phyloP scores from a whole-genome alignment of 30 jellyfish, hydroid and myxozoan genomes.

The Mastigias papua region DNA sequence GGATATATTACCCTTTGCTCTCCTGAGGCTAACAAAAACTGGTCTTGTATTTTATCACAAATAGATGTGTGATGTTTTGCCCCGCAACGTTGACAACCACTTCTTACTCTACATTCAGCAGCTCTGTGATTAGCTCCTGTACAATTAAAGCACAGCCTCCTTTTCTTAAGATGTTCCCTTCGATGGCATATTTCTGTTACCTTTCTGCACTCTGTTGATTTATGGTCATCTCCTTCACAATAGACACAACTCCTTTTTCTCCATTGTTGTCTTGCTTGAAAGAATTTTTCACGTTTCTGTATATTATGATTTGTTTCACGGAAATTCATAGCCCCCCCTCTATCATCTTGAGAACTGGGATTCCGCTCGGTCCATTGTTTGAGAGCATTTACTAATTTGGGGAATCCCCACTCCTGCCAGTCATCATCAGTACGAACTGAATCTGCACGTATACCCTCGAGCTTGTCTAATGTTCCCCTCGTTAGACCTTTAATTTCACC shows the following conservation, averaged over 20 bases:
- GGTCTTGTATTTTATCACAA: slow-evolving; percentile 41
- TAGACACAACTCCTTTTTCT: slow-evolving; percentile 13
- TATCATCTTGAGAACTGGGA: slow-evolving; percentile 54
- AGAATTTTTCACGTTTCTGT: slow-evolving; percentile 38
- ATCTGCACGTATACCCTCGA: slow-evolving; percentile 73
- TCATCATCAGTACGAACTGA: slow-evolving; percentile 69
- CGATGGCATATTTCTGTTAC: slow-evolving; percentile 6
- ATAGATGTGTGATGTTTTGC: slow-evolving; percentile 78
- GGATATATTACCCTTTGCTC: slow-evolving; percentile 43
- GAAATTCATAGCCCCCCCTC: slow-evolving; percentile 48
- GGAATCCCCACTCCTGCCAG: slow-evolving; percentile 85
- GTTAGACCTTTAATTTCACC: slow-evolving; percentile 70
- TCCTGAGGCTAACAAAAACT: slow-evolving; percentile 39
- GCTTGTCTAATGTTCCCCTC: slow-evolving; percentile 72
- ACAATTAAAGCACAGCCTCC: slow-evolving; percentile 70
- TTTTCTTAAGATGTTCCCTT: slow-evolving; percentile 6
- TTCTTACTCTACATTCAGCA: slow-evolving; percentile 27
- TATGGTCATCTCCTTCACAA: slow-evolving; percentile 10
- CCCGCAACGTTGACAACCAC: slow-evolving; percentile 47
- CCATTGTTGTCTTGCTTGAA: slow-evolving; percentile 44
- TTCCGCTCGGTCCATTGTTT: slow-evolving; percentile 82
- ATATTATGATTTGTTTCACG: slow-evolving; percentile 25
- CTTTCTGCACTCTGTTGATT: slow-evolving; percentile 11
- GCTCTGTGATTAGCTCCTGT: slow-evolving; percentile 69
- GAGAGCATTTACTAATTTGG: slow-evolving; percentile 58